Conservation (phyloP, 2,888 invertebrate species). For the Pycnomerus fuliginosus region DNA sequence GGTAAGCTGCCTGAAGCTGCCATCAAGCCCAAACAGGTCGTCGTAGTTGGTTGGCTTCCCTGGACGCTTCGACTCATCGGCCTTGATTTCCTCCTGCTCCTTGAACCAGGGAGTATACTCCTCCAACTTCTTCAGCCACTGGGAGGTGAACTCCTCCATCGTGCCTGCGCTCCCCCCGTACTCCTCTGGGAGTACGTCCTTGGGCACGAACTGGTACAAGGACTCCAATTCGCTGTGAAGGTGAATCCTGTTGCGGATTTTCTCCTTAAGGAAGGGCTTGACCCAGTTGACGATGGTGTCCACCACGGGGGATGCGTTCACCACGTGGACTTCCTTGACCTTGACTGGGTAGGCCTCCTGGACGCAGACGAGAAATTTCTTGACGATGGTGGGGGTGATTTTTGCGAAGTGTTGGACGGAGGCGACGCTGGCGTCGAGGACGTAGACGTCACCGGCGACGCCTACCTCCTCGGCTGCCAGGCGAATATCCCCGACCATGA, state of each 20-base stretch:
- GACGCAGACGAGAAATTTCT: slow-evolving; percentile 83
- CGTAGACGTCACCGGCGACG: slow-evolving; percentile 81
- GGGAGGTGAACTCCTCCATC: slow-evolving; percentile 69
- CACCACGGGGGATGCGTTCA: slow-evolving; percentile 80
- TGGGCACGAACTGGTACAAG: slow-evolving; percentile 75
- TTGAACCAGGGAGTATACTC: slow-evolving; percentile 79
- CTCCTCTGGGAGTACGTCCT: slow-evolving; percentile 77
- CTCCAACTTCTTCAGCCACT: slow-evolving; percentile 77
- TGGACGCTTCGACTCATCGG: slow-evolving; percentile 77
- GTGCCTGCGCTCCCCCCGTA: slow-evolving; percentile 81
- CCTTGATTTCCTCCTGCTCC: slow-evolving; percentile 74
- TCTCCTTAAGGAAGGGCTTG: slow-evolving; percentile 84
- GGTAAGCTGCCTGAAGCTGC: slow-evolving; percentile 80
- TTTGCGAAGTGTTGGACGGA: slow-evolving; percentile 81
- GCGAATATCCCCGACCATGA: slow-evolving; percentile 84
- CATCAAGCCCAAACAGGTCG: slow-evolving; percentile 86
- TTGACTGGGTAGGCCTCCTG: slow-evolving; percentile 89
- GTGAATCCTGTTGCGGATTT: slow-evolving; percentile 79
- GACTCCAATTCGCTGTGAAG: slow-evolving; percentile 75
- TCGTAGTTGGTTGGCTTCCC: slow-evolving; percentile 84
- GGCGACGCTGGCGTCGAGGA: slow-evolving; percentile 76
- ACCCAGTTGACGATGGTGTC: slow-evolving; percentile 84
- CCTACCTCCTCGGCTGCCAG: slow-evolving; percentile 75
- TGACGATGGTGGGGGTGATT: slow-evolving; percentile 77
- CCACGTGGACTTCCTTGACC: slow-evolving; percentile 81